These are phyloP conservation scores for Procambarus virginalis DNA, from an alignment of 1,140 invertebrate genomes.

Conservation along the genomic window DNA sequence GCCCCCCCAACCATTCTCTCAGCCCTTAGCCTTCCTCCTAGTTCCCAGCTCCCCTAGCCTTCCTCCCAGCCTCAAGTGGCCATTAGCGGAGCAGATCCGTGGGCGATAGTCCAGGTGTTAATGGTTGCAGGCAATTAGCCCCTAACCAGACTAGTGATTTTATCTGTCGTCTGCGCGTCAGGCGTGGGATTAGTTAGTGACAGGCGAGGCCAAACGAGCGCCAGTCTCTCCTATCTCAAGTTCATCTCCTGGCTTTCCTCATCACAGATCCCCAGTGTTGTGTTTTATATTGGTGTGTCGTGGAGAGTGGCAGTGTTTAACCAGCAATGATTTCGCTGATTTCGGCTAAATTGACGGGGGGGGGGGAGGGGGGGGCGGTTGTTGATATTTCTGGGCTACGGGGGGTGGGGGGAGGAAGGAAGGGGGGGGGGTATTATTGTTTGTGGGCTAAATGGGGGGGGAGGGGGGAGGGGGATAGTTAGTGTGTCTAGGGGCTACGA, in stretches of 20 bases:
- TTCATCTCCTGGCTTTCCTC: background rate
- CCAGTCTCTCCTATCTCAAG: background rate
- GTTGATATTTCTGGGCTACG: too few species aligned
- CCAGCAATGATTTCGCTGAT: too few species aligned
- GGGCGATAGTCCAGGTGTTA: slow-evolving; percentile 8
- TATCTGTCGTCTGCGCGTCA: background rate
- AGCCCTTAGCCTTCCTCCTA: background rate
- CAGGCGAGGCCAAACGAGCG: background rate
- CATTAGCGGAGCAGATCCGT: background rate
- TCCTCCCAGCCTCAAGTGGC: background rate
- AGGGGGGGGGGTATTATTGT: too few species aligned
- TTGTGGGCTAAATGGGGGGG: too few species aligned
- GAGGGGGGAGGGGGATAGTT: background rate
- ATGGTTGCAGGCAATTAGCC: slow-evolving; percentile 11
- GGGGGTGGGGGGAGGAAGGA: background rate
- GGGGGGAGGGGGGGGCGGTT: background rate
- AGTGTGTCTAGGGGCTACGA: too few species aligned
- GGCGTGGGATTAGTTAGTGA: background rate
- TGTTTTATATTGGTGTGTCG: too few species aligned
- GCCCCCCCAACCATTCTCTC: background rate
- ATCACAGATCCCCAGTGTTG: too few species aligned
- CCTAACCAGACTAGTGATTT: background rate
- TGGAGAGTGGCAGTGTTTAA: too few species aligned
- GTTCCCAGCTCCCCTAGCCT: background rate
- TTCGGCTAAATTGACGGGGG: background rate